These are phyloP conservation scores for Theretra japonica DNA, from an alignment of 2,888 invertebrate species.

Conservation along the genomic window DNA sequence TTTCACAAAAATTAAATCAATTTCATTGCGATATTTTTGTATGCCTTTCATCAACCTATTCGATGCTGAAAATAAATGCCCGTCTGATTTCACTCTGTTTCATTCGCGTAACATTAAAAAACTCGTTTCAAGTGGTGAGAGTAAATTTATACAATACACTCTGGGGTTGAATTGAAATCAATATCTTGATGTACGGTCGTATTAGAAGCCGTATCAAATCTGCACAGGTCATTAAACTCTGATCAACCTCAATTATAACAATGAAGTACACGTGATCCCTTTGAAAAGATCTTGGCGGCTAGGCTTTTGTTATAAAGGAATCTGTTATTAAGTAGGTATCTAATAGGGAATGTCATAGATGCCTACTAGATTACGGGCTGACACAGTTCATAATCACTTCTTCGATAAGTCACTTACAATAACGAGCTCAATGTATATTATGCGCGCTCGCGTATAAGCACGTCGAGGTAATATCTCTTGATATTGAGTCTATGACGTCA, in stretches of 20 bases:
- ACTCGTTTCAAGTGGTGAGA: neutral
- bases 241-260: conserved; percentile 21
- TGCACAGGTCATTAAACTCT: conserved; percentile 24
- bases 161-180: neutral
- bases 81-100: neutral
- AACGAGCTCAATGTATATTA: neutral
- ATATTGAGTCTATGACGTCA: conserved; percentile 27
- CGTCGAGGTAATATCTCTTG: conserved; percentile 20
- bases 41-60: neutral
- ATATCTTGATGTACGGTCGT: neutral
- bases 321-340: neutral
- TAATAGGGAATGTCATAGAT: neutral
- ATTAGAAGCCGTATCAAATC: conserved; percentile 23
- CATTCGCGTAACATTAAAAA: neutral
- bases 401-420: conserved; percentile 5
- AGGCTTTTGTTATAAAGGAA: neutral
- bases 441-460: neutral
- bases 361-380: neutral
- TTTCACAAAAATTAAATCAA: too few species aligned
- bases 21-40: too few species aligned
- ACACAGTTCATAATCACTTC: conserved; percentile 7
- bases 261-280: conserved; percentile 26
- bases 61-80: neutral
- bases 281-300: conserved; percentile 2
- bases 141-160: conserved; percentile 12